Conservation (phyloP, 1,140 invertebrate species). For the Drosophila navojoa region DNA sequence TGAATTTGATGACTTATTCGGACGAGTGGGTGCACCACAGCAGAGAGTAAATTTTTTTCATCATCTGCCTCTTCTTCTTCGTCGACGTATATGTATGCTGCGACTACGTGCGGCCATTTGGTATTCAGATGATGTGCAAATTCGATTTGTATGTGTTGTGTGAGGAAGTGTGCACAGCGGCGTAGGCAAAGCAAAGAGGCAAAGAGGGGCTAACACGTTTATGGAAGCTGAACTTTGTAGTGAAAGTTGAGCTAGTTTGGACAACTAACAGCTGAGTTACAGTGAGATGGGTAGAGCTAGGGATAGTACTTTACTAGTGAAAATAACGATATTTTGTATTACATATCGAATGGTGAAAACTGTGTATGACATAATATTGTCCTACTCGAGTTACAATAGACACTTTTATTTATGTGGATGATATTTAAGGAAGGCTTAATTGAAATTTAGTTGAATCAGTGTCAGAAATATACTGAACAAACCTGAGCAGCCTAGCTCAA, state of each 20-base stretch:
- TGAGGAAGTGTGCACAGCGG: conserved; percentile 40
- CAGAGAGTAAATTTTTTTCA: conserved; percentile 42
- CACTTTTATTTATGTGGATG: not conserved
- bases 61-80: conserved; percentile 10
- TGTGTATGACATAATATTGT: not conserved
- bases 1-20: conserved; percentile 82
- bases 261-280: conserved; percentile 2
- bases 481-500: not conserved
- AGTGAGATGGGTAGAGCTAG: not conserved
- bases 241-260: too few relatives aligned
- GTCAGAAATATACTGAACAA: not conserved
- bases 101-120: conserved; percentile 80
- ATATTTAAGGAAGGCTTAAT: not conserved
- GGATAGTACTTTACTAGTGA: not conserved
- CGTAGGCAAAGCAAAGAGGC: conserved; percentile 31
- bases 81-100: conserved; percentile 5
- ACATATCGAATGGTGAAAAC: not conserved
- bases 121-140: conserved; percentile 84
- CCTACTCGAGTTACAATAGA: not conserved
- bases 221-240: too few relatives aligned
- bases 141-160: conserved; percentile 80
- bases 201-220: not conserved
- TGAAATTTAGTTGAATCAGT: not conserved
- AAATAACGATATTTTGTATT: too few relatives aligned
- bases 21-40: conserved; percentile 68